Evolutionary conservation across 2,113 vertebrate genomes (phyloP).

Genomic region (Pimephales promelas): DNA sequence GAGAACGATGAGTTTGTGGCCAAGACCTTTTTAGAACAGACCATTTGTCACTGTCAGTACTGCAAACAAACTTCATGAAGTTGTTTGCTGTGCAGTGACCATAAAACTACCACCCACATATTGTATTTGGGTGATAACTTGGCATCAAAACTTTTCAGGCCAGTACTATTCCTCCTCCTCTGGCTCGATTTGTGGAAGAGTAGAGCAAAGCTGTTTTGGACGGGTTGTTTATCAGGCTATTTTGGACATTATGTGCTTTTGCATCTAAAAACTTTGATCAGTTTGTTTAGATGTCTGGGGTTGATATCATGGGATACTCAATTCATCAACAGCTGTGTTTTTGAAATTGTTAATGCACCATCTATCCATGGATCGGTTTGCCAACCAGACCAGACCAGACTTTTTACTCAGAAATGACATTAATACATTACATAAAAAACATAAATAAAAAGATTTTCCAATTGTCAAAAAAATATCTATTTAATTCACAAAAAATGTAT

Average conservation of each 20-base stretch:
- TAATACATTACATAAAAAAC: background rate
- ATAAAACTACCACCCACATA: slow-evolving; percentile 22
- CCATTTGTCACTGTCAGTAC: slow-evolving; percentile 14
- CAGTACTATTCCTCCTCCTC: background rate
- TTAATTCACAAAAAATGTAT: no score
- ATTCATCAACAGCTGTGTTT: background rate
- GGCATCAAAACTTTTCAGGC: background rate
- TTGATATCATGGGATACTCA: background rate
- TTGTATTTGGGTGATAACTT: slow-evolving; percentile 25
- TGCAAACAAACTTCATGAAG: slow-evolving; percentile 35
- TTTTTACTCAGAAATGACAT: background rate
- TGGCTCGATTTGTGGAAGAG: background rate
- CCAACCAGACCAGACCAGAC: background rate
- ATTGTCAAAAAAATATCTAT: background rate
- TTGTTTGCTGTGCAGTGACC: slow-evolving; percentile 19
- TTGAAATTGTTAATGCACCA: background rate
- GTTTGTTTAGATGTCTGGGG: background rate
- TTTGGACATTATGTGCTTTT: slow-evolving; percentile 19
- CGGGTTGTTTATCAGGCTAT: background rate
- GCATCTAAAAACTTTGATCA: slow-evolving; percentile 2
- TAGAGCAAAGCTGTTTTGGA: background rate
- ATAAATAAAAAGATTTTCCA: background rate
- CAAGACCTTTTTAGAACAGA: background rate
- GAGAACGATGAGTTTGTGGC: background rate
- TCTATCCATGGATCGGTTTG: background rate